Conservation (phyloP, 1,140 invertebrate species). For the Dreissena rostriformis region DNA sequence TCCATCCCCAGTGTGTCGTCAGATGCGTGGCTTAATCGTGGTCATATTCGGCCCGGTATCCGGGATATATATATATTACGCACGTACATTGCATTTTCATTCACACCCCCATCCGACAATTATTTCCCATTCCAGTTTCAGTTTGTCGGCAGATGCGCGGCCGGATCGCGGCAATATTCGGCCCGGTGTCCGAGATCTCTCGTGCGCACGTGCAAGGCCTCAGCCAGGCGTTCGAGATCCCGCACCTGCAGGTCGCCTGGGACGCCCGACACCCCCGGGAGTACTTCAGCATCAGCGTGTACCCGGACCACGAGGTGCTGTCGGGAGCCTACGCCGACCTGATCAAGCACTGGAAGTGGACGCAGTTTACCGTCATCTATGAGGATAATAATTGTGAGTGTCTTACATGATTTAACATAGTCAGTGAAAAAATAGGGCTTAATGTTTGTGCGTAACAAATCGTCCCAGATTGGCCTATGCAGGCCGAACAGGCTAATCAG, state of each 20-base stretch:
- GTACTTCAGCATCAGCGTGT: conserved; percentile 95
- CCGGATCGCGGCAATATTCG: conserved; percentile 96
- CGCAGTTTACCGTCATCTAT: conserved; percentile 96
- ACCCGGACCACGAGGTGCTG: conserved; percentile 94
- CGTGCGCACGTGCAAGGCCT: conserved; percentile 97
- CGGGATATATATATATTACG: no score
- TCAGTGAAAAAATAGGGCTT: no score
- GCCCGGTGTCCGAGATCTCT: no score
- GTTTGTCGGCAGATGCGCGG: conserved; percentile 93
- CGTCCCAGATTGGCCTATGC: no score
- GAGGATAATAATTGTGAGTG: conserved; percentile 93
- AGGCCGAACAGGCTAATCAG: no score
- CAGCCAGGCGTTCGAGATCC: conserved; percentile 97
- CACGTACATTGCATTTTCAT: no score
- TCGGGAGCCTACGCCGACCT: conserved; percentile 95
- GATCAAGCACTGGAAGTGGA: conserved; percentile 94
- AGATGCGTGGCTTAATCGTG: no score
- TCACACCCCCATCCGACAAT: no score
- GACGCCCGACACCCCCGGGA: conserved; percentile 64
- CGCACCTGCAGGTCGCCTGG: conserved; percentile 96
- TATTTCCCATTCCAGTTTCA: no score
- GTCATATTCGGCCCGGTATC: no score
- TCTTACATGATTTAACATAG: background rate
- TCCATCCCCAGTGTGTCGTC: no score
- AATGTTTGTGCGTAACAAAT: no score